A percentile compares a stretch with the other conserved stretches of the same genome.
Evolutionary conservation across 2,888 invertebrate species (phyloP).

Genomic region (Cecidostiba fungosa): DNA sequence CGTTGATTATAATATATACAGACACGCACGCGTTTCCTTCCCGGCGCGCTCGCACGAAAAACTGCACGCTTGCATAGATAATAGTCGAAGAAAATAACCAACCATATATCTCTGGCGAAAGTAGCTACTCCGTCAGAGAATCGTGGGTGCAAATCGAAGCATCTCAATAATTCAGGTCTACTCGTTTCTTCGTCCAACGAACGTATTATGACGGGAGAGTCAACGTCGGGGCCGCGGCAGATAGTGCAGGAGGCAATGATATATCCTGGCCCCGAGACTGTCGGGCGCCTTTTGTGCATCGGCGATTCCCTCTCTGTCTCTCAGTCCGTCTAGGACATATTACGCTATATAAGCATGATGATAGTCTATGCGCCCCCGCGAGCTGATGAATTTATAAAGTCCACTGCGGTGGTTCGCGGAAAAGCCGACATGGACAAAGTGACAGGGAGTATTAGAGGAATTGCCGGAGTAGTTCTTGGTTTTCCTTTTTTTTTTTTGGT

Average conservation of each 20-base stretch:
- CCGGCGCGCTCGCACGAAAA: not conserved
- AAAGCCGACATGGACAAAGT: slow-evolving; percentile 39
- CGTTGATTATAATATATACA: no score
- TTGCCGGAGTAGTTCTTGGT: not conserved
- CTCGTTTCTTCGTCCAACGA: slow-evolving; percentile 42
- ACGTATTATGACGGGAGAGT: slow-evolving; percentile 50
- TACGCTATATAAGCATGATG: slow-evolving; percentile 27
- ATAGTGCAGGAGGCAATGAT: slow-evolving; percentile 24
- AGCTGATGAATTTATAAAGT: slow-evolving; percentile 57
- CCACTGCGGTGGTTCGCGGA: slow-evolving; percentile 13
- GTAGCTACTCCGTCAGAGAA: not conserved
- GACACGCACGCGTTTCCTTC: no score
- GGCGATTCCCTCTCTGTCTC: slow-evolving; percentile 6
- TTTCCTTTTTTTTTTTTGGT: not conserved
- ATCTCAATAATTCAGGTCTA: slow-evolving; percentile 57
- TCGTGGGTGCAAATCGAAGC: slow-evolving; percentile 57
- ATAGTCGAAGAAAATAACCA: slow-evolving; percentile 18
- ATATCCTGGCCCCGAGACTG: slow-evolving; percentile 35
- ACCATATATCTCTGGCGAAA: not conserved
- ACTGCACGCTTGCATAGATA: not conserved
- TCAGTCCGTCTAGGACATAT: slow-evolving; percentile 30
- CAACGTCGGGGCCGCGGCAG: not conserved
- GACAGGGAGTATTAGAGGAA: not conserved
- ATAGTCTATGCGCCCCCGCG: slow-evolving; percentile 26
- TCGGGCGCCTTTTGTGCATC: slow-evolving; percentile 37